Percentiles rank a stretch among this genome's conserved stretches.
phyloP scores from a whole-genome alignment of 2,888 invertebrate genomes.

The Drosophila picticornis region DNA sequence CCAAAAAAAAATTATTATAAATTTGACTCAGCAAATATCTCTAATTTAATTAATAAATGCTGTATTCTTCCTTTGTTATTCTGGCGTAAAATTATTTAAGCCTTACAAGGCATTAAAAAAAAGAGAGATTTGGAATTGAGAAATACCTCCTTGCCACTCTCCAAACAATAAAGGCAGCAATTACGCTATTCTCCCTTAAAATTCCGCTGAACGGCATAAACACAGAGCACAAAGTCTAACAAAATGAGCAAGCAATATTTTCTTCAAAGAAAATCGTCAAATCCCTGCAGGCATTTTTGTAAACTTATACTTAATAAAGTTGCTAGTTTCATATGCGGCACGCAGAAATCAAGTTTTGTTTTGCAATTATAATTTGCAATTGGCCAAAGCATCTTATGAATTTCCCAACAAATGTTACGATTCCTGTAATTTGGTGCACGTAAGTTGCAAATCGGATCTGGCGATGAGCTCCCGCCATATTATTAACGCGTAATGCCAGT shows the following conservation, averaged over 20 bases:
- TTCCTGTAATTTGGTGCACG: slow-evolving; percentile 54
- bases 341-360: background rate
- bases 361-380: slow-evolving; percentile 12
- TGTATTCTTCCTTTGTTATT: too few relatives aligned
- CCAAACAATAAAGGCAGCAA: background rate
- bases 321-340: slow-evolving; percentile 1
- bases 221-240: background rate
- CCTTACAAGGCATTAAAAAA: background rate
- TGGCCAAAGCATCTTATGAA: slow-evolving; percentile 48
- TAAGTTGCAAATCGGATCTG: background rate
- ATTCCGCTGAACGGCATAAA: background rate
- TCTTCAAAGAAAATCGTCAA: background rate
- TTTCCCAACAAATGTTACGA: slow-evolving; percentile 53
- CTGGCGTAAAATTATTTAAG: background rate
- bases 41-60: background rate
- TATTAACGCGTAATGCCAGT: slow-evolving; percentile 65
- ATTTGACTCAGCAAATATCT: background rate
- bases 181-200: background rate
- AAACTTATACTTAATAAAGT: slow-evolving; percentile 1
- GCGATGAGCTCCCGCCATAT: slow-evolving; percentile 43
- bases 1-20: background rate
- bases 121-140: background rate
- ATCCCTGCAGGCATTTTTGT: too few relatives aligned
- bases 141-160: background rate
- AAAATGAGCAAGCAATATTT: background rate